Base-by-base conservation (phyloP, 2,113 vertebrate species). In the Alaudala cheleensis region DNA sequence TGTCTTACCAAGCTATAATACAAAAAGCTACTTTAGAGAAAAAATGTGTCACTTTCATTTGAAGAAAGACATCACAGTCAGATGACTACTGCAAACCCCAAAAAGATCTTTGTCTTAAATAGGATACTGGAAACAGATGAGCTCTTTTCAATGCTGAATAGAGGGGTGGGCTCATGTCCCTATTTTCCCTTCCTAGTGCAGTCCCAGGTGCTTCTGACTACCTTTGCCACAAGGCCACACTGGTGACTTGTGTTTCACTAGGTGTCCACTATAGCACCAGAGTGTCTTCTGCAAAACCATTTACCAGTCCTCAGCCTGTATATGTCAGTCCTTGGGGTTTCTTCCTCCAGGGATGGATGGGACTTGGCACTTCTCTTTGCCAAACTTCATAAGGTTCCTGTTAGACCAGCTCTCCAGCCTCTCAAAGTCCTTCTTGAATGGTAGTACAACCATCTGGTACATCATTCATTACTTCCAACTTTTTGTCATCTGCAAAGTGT, bases 151-250 rank as follows among this genome's bases (percentile, higher is more conserved):
- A 17, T 40, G 16, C 6, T 31, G 44, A 65, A 6, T 20, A 60
- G 17, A 79, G 5, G 11, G 3, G 2, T 57, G 9, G 34, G 11
- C 50, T 53, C 8, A 66, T 0, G 0, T 67, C 39, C 13, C 4
- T 44, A 5, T 19, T 72, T 26, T 19, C 8, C 29, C 9, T 51
- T 89, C 45, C 23, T 47, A n/a, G 7, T 25, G 21, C 9, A 81
- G 14, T 14, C 20, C 28, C 3, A 5, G 5, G 19, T 47, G 12
- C 9, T 90, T 20, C 31, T 84, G 39, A 13, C 29, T 33, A 47
- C 24, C 16, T 69, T 64, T 57, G 29, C 8, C 14, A 25, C 37
- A 66, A 45, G 60, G 8, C 37, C 60, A 53, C 13, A 45, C 3
- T 22, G 24, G 45, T 45, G n/a, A 11, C 3, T 47, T 14, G 4